Evolutionary conservation across 2,113 vertebrate species (phyloP).

Genomic region (Sula dactylatra): DNA sequence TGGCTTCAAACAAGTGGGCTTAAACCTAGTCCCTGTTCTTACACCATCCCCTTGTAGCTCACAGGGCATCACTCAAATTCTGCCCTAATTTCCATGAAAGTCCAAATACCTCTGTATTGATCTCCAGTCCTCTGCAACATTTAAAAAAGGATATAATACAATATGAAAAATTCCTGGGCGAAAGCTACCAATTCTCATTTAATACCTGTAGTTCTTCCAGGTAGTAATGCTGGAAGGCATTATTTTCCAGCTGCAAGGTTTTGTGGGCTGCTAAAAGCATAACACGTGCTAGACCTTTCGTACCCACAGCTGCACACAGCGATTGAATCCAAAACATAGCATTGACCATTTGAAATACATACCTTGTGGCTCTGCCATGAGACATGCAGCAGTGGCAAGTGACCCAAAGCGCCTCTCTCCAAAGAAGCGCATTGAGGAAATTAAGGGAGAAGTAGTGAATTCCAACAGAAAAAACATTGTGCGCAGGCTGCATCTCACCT

Average conservation of each 20-base stretch:
- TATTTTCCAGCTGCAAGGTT: background rate
- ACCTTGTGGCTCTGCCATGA: background rate
- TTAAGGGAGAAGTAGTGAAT: background rate
- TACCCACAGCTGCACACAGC: no score
- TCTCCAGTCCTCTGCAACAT: background rate
- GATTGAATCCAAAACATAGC: background rate
- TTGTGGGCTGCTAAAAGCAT: background rate
- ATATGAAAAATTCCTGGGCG: background rate
- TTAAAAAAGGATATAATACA: background rate
- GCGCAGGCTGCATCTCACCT: background rate
- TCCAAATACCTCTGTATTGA: background rate
- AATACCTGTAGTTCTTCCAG: background rate
- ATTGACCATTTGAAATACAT: background rate
- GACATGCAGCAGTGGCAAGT: background rate
- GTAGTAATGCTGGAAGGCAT: background rate
- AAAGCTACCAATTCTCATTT: background rate
- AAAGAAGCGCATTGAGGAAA: background rate
- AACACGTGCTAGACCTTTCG: fast-evolving
- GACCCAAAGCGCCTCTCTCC: background rate
- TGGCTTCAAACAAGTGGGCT: background rate
- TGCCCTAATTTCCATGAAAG: background rate
- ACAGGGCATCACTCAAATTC: background rate
- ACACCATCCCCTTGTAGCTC: background rate
- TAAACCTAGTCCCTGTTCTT: background rate
- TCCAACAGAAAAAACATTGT: background rate